phyloP scores from a whole-genome alignment of 2,113 vertebrate species.

The Malaclemys terrapin region DNA sequence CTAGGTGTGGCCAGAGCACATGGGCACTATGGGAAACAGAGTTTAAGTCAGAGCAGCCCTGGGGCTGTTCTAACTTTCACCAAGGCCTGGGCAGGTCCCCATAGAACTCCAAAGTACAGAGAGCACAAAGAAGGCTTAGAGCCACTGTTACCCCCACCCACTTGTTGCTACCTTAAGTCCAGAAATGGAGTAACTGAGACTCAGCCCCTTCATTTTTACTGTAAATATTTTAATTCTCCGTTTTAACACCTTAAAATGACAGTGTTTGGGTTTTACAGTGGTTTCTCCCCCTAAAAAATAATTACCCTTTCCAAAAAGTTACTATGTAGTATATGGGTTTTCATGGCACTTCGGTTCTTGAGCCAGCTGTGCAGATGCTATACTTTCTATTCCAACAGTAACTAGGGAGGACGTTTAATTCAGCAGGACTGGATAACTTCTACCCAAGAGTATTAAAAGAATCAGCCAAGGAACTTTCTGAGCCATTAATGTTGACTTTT shows the following conservation, averaged over 20 bases:
- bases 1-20: neutral
- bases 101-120: neutral
- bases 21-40: neutral
- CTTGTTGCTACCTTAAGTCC: neutral
- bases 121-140: neutral
- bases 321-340: neutral
- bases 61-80: neutral
- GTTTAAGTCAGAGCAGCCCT: neutral
- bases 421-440: conserved; percentile 18
- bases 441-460: neutral
- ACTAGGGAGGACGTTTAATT: conserved; percentile 30
- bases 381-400: conserved; percentile 19
- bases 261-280: conserved; percentile 6
- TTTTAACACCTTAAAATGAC: conserved; percentile 24
- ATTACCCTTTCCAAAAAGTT: neutral
- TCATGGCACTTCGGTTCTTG: neutral
- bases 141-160: neutral
- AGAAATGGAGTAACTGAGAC: conserved; percentile 43
- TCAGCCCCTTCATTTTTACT: neutral
- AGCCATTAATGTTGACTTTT: conserved; percentile 26
- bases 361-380: neutral
- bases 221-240: conserved; percentile 45
- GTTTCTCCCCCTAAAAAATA: neutral
- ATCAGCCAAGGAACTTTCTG: conserved; percentile 57
- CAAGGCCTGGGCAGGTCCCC: neutral